Evolutionary conservation across 2,888 invertebrate species (phyloP).

Genomic region (Barypeithes pellucidus): DNA sequence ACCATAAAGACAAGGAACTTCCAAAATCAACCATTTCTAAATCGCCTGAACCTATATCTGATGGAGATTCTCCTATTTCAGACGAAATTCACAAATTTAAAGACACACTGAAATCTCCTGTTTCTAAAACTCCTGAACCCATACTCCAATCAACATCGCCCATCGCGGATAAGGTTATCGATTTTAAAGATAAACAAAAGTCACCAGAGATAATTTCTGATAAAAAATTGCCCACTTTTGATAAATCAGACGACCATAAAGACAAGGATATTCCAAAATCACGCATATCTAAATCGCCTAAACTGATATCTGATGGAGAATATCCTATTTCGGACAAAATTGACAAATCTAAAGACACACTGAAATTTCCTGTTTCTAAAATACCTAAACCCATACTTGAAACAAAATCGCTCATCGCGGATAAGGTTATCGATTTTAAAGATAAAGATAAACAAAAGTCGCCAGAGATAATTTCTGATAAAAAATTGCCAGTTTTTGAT

Average conservation of each 20-base stretch:
- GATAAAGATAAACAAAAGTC: background rate
- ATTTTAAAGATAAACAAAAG: no score
- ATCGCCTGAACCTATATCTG: constrained; percentile 11
- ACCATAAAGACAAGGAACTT: background rate
- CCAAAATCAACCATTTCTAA: constrained; percentile 22
- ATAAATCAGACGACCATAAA: background rate
- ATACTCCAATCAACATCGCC: background rate
- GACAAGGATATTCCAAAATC: background rate
- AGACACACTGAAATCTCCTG: background rate
- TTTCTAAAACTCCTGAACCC: background rate
- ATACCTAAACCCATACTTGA: background rate
- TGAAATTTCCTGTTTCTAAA: background rate
- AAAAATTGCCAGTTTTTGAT: background rate
- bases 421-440: background rate
- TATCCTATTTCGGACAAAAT: no score
- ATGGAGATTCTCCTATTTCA: background rate
- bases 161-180: no score
- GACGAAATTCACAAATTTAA: no score
- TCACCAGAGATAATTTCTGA: no score
- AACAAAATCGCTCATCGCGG: background rate
- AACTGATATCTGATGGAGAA: no score
- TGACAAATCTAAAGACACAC: no score
- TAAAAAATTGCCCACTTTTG: background rate
- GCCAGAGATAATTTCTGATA: background rate
- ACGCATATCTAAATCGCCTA: no score